A percentile compares a stretch with the other conserved stretches of the same genome.
These are phyloP conservation scores for Caenorhabditis sp. DNA, from an alignment of 2,888 invertebrate species.

Conservation along the genomic window DNA sequence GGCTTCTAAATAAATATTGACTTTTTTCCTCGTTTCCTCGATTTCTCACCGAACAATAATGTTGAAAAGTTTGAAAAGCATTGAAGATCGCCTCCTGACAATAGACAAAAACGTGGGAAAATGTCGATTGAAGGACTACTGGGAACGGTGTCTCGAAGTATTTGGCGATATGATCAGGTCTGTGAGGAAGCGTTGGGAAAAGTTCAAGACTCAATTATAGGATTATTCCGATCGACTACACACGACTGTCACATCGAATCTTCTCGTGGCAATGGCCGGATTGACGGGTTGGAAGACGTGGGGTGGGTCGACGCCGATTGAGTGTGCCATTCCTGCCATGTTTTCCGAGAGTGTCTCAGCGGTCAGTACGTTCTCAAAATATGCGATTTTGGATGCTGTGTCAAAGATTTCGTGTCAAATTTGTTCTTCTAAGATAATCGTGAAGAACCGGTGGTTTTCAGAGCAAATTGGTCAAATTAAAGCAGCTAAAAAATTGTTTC, in stretches of 20 bases:
- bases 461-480: no score
- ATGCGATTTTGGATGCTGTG: neutral
- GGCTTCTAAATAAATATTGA: slow-evolving; percentile 44
- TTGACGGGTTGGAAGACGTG: slow-evolving; percentile 72
- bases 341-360: slow-evolving; percentile 70
- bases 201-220: slow-evolving; percentile 41
- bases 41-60: slow-evolving; percentile 36
- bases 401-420: neutral
- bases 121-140: slow-evolving; percentile 61
- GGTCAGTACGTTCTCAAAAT: slow-evolving; percentile 51
- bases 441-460: neutral
- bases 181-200: neutral
- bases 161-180: slow-evolving; percentile 64
- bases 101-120: slow-evolving; percentile 40
- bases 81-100: slow-evolving; percentile 9
- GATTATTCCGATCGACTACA: slow-evolving; percentile 72
- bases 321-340: slow-evolving; percentile 73
- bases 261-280: slow-evolving; percentile 67
- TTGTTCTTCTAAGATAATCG: no score
- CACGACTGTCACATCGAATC: slow-evolving; percentile 73
- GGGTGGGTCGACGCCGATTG: slow-evolving; percentile 67
- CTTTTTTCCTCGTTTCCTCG: slow-evolving; percentile 24
- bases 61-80: slow-evolving; percentile 32
- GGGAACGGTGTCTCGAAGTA: slow-evolving; percentile 39
- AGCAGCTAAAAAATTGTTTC: neutral